Base-by-base conservation (phyloP, 2,797 vertebrate species). In the Anomalospiza imberbis region DNA sequence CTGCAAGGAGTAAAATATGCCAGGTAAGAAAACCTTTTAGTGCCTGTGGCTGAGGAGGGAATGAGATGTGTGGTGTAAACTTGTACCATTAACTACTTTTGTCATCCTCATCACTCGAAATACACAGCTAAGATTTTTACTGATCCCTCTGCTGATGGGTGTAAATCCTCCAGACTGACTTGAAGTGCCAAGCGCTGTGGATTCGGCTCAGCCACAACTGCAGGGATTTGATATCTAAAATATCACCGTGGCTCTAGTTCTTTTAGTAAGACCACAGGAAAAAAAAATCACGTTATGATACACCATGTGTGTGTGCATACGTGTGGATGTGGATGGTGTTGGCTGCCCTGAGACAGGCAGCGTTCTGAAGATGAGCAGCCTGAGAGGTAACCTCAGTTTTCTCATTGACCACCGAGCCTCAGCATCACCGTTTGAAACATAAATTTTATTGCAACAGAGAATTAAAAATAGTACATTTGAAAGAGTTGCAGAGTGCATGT, bases 401-500 rank as follows among this genome's bases (percentile, higher is more conserved):
- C 73, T 66, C 89, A 98, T 91, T 92, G 81, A 97, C 67, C 79
- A 93, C 79, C 4, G 54, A 90, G 50, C 88, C 85, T 96, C 91
- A 95, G 36, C 36, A 68, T 93, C 89, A 96, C 91, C 36, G 31
- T 98, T 98, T 98, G 97, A 98, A 99, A 98, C 97, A 94, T 95
- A 98, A 96, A 97, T 97, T 98, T 99, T 99, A 98, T 98, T 99
- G 97, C 98, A 98, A 98, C 97, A 93, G 94, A 97, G 96, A 98
- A 98, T 98, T 98, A 98, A 98, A 98, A 99, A 98, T 98, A 98
- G 94, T 97, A 96, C 95, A 95, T 97, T 94, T 96, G 94, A 96
- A 97, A 96, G 93, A 96, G 75, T 82, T 80, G 85, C 92, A 84
- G 77, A 88, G 80, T 75, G 78, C 21, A 58, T 95, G 88, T 91